Percentiles rank a stretch among this genome's conserved stretches.
Evolutionary conservation across 2,888 invertebrate species (phyloP).

Genomic region (Tridacna crocea): DNA sequence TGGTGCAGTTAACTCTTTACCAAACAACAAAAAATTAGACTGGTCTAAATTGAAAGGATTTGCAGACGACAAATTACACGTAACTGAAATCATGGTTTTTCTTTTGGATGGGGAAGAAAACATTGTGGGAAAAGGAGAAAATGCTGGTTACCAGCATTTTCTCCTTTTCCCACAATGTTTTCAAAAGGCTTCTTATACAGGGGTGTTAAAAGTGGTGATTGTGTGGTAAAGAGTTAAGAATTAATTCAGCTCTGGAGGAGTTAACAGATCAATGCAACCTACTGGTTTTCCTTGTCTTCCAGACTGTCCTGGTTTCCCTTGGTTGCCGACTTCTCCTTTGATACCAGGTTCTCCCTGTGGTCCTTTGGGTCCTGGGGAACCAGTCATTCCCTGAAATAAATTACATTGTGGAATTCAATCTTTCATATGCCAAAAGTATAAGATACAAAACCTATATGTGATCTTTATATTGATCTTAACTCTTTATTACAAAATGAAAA

Average conservation of each 20-base stretch:
- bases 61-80: too few relatives aligned
- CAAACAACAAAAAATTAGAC: too few relatives aligned
- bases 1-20: too few relatives aligned
- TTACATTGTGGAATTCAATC: too few relatives aligned
- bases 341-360: conserved; percentile 64
- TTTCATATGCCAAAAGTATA: too few relatives aligned
- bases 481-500: too few relatives aligned
- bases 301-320: conserved; percentile 68
- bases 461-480: too few relatives aligned
- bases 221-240: neutral
- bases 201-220: neutral
- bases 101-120: neutral
- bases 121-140: neutral
- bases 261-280: too few relatives aligned
- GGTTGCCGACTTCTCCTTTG: conserved; percentile 74
- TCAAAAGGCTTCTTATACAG: neutral
- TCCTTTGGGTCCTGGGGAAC: conserved; percentile 67
- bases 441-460: too few relatives aligned
- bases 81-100: too few relatives aligned
- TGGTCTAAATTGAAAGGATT: too few relatives aligned
- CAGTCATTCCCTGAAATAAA: conserved; percentile 63
- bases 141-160: neutral
- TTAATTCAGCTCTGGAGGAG: too few relatives aligned
- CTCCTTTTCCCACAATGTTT: neutral
- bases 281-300: conserved; percentile 71